phyloP scores from a whole-genome alignment of 1,140 invertebrate species.

The Cephus cinctus region DNA sequence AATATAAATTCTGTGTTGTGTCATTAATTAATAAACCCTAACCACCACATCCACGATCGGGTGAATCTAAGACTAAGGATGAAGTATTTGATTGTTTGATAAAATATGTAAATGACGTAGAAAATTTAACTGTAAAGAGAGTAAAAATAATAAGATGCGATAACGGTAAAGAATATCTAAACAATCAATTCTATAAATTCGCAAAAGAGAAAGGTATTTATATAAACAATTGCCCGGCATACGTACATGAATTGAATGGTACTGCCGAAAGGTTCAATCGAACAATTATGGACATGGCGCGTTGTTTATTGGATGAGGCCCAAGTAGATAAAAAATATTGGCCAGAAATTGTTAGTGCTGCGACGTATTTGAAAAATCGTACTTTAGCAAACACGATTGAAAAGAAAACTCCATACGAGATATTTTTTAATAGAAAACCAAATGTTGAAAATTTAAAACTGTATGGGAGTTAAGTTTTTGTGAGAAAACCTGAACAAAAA shows the following conservation, averaged over 20 bases:
- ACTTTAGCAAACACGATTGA: no score
- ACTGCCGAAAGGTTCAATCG: no score
- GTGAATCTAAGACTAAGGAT: slow-evolving; percentile 1
- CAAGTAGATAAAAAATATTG: slow-evolving; percentile 19
- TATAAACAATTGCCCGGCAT: slow-evolving; percentile 21
- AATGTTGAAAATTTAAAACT: slow-evolving; percentile 22
- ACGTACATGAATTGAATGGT: no score
- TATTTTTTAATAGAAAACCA: slow-evolving; percentile 23
- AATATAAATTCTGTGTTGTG: no score
- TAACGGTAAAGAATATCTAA: slow-evolving; percentile 29
- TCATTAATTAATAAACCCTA: no score
- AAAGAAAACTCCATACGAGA: no score
- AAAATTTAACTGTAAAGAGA: slow-evolving; percentile 19
- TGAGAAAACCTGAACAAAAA: slow-evolving; percentile 10
- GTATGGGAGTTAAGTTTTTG: slow-evolving; percentile 18
- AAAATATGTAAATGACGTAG: no score
- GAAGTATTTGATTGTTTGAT: not conserved
- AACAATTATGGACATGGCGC: no score
- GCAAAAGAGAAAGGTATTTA: no score
- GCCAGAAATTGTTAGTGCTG: slow-evolving; percentile 28
- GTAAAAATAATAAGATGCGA: slow-evolving; percentile 25
- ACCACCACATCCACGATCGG: no score
- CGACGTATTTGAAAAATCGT: no score
- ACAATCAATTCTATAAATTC: slow-evolving; percentile 22
- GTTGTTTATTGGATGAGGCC: slow-evolving; percentile 24